Base-by-base conservation (phyloP, 2,888 invertebrate species). In the Ferdinandea cuprea region DNA sequence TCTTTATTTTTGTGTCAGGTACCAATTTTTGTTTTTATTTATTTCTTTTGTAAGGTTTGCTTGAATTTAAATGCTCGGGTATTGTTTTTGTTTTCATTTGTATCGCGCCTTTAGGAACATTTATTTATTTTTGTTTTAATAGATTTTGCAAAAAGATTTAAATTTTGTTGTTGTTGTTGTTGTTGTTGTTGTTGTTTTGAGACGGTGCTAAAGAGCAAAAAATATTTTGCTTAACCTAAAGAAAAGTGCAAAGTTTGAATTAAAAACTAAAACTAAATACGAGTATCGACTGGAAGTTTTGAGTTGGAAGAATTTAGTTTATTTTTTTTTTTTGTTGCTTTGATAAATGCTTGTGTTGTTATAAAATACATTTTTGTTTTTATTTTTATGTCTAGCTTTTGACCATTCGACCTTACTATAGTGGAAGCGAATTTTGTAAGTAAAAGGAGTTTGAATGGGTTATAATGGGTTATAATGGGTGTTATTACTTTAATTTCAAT, bases 51-150 rank as follows among this genome's bases (percentile, higher is more conserved):
- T 66, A 85, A 63, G 58, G 85, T 78, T 86, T 79, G 85, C 85
- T 85, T 86, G 85, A 86, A 85, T 85, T 85, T 79, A 85, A 86
- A 87, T 88, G 86, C 86, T 86, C 85, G 87, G 89, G 88, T 89
- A 85, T 71, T 73, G 15, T 54, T 42, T 58, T 72, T 85, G 17
- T 78, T n/a, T n/a, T 66, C 66, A 74, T 77, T 56, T 85, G 65
- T 81, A 78, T 85, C 56, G 66, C 71, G 69, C 71, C 72, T 58
- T 85, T 79, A 83, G 72, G 85, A 85, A 85, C 85, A 84, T 85
- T 81, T 80, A 84, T 85, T 81, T 80, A 56, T 66, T 48, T 52
- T 72, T 52, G 3, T 63, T 48, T 56, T 68, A 68, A 44, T 28
- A 52, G 42, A 66, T 72, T 80, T 61, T 68, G 72, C 63, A 68